phyloP scores from a whole-genome alignment of 2,888 invertebrate genomes.

The Carabus problematicus region DNA sequence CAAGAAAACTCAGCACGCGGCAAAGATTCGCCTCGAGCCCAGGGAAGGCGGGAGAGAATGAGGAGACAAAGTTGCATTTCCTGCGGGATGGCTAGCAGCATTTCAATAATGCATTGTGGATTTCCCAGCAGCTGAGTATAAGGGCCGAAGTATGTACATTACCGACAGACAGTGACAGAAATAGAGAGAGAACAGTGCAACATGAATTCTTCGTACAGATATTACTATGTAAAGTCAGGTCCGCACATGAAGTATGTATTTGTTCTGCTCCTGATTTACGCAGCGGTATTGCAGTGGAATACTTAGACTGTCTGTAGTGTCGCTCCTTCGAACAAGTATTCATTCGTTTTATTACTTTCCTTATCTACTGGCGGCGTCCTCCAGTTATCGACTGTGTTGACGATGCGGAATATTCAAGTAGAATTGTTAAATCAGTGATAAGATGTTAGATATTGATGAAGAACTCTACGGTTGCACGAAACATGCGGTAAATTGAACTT shows the following conservation, averaged over 20 bases:
- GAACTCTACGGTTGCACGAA: too few species aligned
- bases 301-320: not conserved
- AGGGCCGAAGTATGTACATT: too few species aligned
- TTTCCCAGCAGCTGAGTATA: not conserved
- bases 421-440: not conserved
- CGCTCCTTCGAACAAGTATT: not conserved
- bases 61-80: constrained; percentile 10
- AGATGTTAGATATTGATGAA: not conserved
- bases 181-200: too few species aligned
- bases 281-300: constrained; percentile 5
- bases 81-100: constrained; percentile 12
- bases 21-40: not conserved
- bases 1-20: not conserved
- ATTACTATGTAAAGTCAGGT: constrained; percentile 11
- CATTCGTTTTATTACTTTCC: constrained; percentile 3
- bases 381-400: not conserved
- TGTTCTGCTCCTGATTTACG: constrained; percentile 14
- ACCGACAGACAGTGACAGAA: too few species aligned
- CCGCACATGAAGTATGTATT: constrained; percentile 11
- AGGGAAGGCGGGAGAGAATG: not conserved
- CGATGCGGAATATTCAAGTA: not conserved
- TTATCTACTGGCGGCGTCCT: not conserved
- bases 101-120: constrained; percentile 10
- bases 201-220: not conserved
- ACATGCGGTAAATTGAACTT: too few species aligned